Percentiles rank a stretch among this genome's conserved stretches.
These are phyloP conservation scores for Hiodon tergisus DNA, from an alignment of 2,113 vertebrate genomes.

Conservation along the genomic window DNA sequence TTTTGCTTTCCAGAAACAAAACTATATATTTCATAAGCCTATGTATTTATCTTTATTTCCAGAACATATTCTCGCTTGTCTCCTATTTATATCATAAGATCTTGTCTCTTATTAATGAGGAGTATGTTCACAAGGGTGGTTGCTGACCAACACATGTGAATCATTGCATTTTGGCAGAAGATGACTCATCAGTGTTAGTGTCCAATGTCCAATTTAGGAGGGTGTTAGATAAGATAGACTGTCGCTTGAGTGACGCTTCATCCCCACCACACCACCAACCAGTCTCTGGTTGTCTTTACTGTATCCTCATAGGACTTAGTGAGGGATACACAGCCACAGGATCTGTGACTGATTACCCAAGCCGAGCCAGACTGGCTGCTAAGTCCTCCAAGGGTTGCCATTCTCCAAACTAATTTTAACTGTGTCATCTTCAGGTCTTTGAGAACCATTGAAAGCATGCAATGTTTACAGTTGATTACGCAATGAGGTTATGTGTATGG, in stretches of 20 bases:
- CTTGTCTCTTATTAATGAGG: too few species aligned
- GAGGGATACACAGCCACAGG: neutral
- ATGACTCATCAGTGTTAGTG: too few species aligned
- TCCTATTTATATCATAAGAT: too few species aligned
- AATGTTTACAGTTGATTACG: neutral
- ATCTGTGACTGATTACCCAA: neutral
- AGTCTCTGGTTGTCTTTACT: neutral
- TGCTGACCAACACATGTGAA: too few species aligned
- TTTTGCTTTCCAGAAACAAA: too few species aligned
- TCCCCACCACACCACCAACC: neutral
- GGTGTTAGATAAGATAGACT: too few species aligned
- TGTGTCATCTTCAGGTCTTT: neutral
- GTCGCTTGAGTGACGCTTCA: neutral
- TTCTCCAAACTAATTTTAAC: neutral
- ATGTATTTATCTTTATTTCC: too few species aligned
- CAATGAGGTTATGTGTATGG: neutral
- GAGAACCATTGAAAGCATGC: neutral
- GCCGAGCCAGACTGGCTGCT: neutral
- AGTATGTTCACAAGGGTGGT: too few species aligned
- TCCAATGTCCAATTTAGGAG: too few species aligned
- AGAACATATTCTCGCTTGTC: too few species aligned
- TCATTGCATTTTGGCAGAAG: too few species aligned
- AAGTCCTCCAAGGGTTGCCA: neutral
- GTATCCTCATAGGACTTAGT: neutral
- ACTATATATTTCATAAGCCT: too few species aligned